phyloP scores from a whole-genome alignment of 2,888 invertebrate species.

The Diplolepis rosae region DNA sequence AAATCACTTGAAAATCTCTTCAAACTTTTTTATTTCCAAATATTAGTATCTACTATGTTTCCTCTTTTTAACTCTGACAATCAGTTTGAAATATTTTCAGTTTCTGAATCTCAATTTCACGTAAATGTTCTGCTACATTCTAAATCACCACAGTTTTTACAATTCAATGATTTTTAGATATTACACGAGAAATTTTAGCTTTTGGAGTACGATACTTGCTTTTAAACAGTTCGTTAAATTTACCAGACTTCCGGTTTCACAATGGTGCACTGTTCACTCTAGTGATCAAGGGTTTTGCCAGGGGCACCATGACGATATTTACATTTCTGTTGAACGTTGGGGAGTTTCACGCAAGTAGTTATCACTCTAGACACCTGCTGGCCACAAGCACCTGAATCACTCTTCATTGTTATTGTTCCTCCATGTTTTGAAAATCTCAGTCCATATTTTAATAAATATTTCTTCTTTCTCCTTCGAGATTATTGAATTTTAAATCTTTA shows the following conservation, averaged over 20 bases:
- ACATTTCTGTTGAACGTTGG: slow-evolving; percentile 13
- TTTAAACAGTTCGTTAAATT: slow-evolving; percentile 30
- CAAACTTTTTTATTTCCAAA: too few relatives aligned
- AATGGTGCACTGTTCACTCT: slow-evolving; percentile 29
- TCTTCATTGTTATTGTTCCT: slow-evolving; percentile 10
- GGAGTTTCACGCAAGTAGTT: slow-evolving; percentile 11
- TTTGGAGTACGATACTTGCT: slow-evolving; percentile 16
- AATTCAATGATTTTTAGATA: slow-evolving; percentile 16
- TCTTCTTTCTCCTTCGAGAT: not conserved
- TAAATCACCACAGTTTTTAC: slow-evolving; percentile 22
- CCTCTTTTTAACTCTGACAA: too few relatives aligned
- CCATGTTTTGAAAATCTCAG: slow-evolving; percentile 5
- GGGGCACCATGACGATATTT: slow-evolving; percentile 23
- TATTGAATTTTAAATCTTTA: too few relatives aligned
- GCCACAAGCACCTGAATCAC: slow-evolving; percentile 14
- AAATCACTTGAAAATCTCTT: too few relatives aligned
- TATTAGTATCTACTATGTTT: too few relatives aligned
- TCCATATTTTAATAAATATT: not conserved
- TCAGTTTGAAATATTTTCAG: not conserved
- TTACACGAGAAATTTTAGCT: slow-evolving; percentile 1
- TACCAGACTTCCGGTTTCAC: slow-evolving; percentile 30
- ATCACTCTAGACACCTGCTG: slow-evolving; percentile 26
- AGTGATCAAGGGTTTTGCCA: slow-evolving; percentile 19
- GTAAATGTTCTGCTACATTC: not conserved
- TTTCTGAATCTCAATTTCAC: slow-evolving; percentile 1